phyloP scores from a whole-genome alignment of 2,888 invertebrate genomes.

The Liposcelis brunnea region DNA sequence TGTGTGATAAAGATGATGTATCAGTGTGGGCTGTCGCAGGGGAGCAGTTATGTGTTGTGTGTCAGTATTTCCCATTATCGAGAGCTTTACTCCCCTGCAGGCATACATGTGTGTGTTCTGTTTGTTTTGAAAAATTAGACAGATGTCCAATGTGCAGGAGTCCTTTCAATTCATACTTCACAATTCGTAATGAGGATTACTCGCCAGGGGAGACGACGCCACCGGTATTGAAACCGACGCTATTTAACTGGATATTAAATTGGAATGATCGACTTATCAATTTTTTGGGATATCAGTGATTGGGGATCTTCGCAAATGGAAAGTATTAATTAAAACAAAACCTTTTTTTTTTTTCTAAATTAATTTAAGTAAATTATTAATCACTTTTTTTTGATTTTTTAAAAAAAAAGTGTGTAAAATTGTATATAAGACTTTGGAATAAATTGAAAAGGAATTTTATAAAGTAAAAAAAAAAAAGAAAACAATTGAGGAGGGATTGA shows the following conservation, averaged over 20 bases:
- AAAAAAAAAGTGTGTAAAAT: conserved; percentile 1
- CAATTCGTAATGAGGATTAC: conserved; percentile 61
- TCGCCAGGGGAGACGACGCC: conserved; percentile 29
- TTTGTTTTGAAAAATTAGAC: conserved; percentile 63
- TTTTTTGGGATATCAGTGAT: conserved; percentile 23
- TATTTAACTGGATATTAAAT: not conserved
- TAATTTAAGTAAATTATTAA: not conserved
- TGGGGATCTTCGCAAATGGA: conserved; percentile 15
- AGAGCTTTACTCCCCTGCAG: conserved; percentile 68
- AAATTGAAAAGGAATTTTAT: too few relatives aligned
- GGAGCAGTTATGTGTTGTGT: conserved; percentile 61
- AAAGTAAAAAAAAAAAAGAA: too few relatives aligned
- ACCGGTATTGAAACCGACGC: not conserved
- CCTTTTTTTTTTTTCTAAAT: not conserved
- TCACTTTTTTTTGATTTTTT: not conserved
- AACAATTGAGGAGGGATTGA: too few relatives aligned
- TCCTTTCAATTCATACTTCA: conserved; percentile 67
- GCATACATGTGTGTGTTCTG: conserved; percentile 70
- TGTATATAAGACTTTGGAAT: not conserved
- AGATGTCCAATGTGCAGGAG: conserved; percentile 78
- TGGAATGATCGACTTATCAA: conserved; percentile 4
- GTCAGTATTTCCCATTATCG: conserved; percentile 59
- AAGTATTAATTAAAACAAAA: too few relatives aligned
- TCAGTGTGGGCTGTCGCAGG: conserved; percentile 36
- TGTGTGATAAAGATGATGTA: conserved; percentile 27